Base-by-base conservation (phyloP, 1,140 invertebrate genomes). In the Drosophila nebulosa region DNA sequence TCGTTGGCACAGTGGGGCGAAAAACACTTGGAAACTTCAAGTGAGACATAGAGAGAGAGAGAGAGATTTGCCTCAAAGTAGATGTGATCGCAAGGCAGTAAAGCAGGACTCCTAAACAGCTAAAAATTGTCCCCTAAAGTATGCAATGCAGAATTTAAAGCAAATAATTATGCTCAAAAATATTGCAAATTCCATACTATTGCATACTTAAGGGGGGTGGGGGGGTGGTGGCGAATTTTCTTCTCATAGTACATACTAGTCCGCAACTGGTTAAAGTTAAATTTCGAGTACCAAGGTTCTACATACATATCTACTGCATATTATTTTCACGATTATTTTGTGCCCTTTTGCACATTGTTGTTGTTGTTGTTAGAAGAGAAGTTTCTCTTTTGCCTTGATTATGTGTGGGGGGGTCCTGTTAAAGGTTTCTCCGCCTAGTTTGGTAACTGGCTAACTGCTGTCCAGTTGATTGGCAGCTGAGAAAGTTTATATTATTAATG, bases 401-500 rank as follows among this genome's bases (percentile, higher is more conserved):
- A 74, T 85, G 62, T 85, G n/a, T n/a, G n/a, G n/a, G n/a, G n/a
- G 81, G 83, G 66, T 78, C 80, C 80, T 78, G 81, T 75, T 86
- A 79, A 81, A 77, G 81, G 74, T 65, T 80, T 86, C 67, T 59
- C 63, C 35, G 52, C 30, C 55, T 26, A 12, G 10, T 35, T 35
- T 30, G 35, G 39, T 6, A 27, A 18, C 64, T 26, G 51, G 18
- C 39, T 16, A 55, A 21, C 69, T 50, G 42, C 10, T 12, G 46
- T 66, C 53, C 50, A 58, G 52, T 64, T 86, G 81, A 86, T 86
- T 86, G 81, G 78, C 83, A 85, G 81, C 67, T 69, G 70, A 73
- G 78, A 88, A 86, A 86, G 83, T 86, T 86, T 86, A 64, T 78
- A 65, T 81, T 78, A 73, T 86, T 81, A 86, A 88, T 65, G 66